phyloP scores from a whole-genome alignment of 2,888 invertebrate genomes.

The Sabatieria punctata region DNA sequence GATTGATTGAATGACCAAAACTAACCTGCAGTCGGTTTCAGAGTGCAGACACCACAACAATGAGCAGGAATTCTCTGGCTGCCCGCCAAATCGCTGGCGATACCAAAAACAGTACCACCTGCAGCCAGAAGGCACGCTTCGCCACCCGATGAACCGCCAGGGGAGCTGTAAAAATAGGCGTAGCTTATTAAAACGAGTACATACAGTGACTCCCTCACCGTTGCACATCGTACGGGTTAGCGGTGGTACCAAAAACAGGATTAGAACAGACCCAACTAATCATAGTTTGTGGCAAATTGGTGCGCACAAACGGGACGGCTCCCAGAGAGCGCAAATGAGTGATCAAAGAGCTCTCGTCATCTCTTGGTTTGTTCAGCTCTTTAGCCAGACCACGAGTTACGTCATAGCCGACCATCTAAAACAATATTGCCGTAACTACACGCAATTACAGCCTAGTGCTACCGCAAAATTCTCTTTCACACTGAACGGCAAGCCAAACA shows the following conservation, averaged over 20 bases:
- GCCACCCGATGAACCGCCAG: constrained; percentile 39
- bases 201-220: background rate
- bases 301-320: constrained; percentile 35
- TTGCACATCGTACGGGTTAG: constrained; percentile 25
- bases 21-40: constrained; percentile 40
- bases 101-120: constrained; percentile 36
- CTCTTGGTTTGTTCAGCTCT: constrained; percentile 24
- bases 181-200: background rate
- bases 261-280: constrained; percentile 17
- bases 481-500: constrained; percentile 30
- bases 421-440: too few relatives aligned
- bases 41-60: constrained; percentile 35
- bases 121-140: constrained; percentile 35
- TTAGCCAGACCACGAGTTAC: constrained; percentile 29
- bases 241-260: constrained; percentile 28
- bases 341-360: constrained; percentile 15
- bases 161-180: constrained; percentile 14
- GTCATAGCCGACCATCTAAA: constrained; percentile 30
- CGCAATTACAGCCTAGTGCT: too few relatives aligned
- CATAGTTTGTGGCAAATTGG: constrained; percentile 30
- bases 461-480: constrained; percentile 30
- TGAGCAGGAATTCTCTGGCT: constrained; percentile 37
- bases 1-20: too few relatives aligned
- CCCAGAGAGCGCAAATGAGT: constrained; percentile 19
- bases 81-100: constrained; percentile 38